Conservation (phyloP, 2,113 vertebrate genomes). For the Nycticorax nycticorax region DNA sequence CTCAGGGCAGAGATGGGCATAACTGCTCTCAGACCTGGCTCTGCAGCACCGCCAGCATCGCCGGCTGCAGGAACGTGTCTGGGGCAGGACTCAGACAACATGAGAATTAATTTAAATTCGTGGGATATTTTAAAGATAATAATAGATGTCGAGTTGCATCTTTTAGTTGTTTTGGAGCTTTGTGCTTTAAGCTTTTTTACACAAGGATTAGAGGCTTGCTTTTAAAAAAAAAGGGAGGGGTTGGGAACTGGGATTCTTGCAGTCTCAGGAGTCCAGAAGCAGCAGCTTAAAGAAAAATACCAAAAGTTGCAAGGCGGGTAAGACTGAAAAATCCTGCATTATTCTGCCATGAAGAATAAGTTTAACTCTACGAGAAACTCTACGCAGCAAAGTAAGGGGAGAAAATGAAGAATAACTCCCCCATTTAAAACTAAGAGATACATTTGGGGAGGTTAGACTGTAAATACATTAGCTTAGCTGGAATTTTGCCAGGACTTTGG, state of each 20-base stretch:
- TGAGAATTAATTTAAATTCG: neutral
- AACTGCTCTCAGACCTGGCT: neutral
- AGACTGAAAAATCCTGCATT: neutral
- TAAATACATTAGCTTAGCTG: constrained; percentile 54
- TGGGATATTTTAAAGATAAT: constrained; percentile 28
- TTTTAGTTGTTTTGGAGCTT: constrained; percentile 47
- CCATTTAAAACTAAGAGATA: constrained; percentile 32
- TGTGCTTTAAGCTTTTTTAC: constrained; percentile 49
- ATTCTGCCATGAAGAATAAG: neutral
- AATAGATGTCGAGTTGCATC: constrained; percentile 14
- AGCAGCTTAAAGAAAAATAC: constrained; percentile 47
- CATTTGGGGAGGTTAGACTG: constrained; percentile 20
- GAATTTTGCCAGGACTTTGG: constrained; percentile 56
- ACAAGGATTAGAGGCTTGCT: constrained; percentile 17
- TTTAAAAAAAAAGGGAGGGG: constrained; percentile 12
- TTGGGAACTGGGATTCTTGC: neutral
- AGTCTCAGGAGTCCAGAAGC: constrained; percentile 39
- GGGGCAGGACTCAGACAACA: neutral
- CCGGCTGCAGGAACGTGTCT: neutral
- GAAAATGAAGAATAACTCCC: constrained; percentile 13
- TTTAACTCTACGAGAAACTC: constrained; percentile 15
- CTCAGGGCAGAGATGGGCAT: neutral
- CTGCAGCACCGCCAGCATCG: rapidly evolving
- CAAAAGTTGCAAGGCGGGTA: neutral
- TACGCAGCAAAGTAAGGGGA: neutral